These are phyloP conservation scores for Chaenodraco wilsoni DNA, from an alignment of 2,797 vertebrate genomes.

Conservation along the genomic window DNA sequence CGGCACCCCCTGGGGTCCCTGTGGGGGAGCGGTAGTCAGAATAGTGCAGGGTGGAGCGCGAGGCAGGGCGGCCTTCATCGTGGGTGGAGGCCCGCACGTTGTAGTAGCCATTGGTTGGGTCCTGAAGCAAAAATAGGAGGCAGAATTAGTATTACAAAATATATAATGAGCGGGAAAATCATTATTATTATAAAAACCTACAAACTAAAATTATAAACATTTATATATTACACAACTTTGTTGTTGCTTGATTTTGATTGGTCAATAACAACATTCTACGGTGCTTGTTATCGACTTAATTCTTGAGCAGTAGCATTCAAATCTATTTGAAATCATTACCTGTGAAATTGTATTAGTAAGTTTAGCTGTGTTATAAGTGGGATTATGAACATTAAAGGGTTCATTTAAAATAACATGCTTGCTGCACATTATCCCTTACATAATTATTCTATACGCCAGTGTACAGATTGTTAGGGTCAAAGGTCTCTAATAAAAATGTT, in stretches of 20 bases:
- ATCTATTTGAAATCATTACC: no score
- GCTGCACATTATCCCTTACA: no score
- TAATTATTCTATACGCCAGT: neutral
- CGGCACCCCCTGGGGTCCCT: constrained; percentile 77
- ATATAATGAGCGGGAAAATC: neutral
- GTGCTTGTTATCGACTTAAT: no score
- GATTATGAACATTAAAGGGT: no score
- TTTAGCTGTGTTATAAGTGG: no score
- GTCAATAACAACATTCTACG: no score
- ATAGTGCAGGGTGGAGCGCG: constrained; percentile 92
- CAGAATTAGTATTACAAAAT: neutral
- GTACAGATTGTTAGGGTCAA: neutral
- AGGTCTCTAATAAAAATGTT: neutral
- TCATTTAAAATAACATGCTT: no score
- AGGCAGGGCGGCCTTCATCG: constrained; percentile 90
- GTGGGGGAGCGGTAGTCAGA: constrained; percentile 89
- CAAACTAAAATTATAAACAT: no score
- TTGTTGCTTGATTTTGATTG: no score
- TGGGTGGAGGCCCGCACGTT: constrained; percentile 92
- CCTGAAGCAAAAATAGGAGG: constrained; percentile 76
- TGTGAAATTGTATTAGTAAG: no score
- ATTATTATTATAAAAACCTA: neutral
- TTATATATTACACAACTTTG: no score
- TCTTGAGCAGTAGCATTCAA: no score
- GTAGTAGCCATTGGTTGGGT: constrained; percentile 97